Conservation (phyloP, 2,888 invertebrate genomes). For the Caenorhabditis wallacei region DNA sequence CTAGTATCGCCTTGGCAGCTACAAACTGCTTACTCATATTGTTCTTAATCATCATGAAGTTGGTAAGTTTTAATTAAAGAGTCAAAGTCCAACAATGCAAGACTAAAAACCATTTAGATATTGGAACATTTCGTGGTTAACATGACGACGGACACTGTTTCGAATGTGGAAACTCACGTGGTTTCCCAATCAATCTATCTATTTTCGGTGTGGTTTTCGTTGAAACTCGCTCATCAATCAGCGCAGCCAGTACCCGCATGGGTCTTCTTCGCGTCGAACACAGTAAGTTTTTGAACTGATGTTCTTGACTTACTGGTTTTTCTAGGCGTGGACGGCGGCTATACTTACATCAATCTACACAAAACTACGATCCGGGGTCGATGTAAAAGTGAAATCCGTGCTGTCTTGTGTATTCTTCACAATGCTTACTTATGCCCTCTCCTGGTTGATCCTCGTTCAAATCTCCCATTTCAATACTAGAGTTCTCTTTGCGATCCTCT, state of each 20-base stretch:
- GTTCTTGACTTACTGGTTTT: background rate
- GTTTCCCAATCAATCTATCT: slow-evolving; percentile 41
- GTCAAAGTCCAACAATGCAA: too few relatives aligned
- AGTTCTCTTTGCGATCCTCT: slow-evolving; percentile 29
- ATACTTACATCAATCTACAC: slow-evolving; percentile 43
- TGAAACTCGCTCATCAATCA: slow-evolving; percentile 48
- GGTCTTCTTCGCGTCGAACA: slow-evolving; percentile 65
- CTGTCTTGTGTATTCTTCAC: slow-evolving; percentile 23
- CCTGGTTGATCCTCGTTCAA: slow-evolving; percentile 42
- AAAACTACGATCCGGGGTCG: slow-evolving; percentile 2
- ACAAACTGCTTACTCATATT: slow-evolving; percentile 22
- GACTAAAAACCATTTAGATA: slow-evolving; percentile 10
- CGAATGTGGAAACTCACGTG: slow-evolving; percentile 46
- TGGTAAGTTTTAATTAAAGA: slow-evolving; percentile 11
- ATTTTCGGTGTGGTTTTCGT: slow-evolving; percentile 38
- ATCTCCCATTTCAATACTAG: slow-evolving; percentile 47
- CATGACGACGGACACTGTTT: background rate
- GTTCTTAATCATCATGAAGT: slow-evolving; percentile 8
- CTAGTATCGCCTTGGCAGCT: slow-evolving; percentile 13
- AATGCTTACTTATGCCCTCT: slow-evolving; percentile 16
- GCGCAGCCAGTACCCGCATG: slow-evolving; percentile 66
- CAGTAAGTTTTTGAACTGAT: slow-evolving; percentile 48
- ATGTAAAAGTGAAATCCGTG: background rate
- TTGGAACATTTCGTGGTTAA: slow-evolving; percentile 26
- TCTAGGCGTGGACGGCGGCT: slow-evolving; percentile 46